These are phyloP conservation scores for Mythimna ferrago DNA, from an alignment of 2,888 invertebrate species.

Conservation along the genomic window DNA sequence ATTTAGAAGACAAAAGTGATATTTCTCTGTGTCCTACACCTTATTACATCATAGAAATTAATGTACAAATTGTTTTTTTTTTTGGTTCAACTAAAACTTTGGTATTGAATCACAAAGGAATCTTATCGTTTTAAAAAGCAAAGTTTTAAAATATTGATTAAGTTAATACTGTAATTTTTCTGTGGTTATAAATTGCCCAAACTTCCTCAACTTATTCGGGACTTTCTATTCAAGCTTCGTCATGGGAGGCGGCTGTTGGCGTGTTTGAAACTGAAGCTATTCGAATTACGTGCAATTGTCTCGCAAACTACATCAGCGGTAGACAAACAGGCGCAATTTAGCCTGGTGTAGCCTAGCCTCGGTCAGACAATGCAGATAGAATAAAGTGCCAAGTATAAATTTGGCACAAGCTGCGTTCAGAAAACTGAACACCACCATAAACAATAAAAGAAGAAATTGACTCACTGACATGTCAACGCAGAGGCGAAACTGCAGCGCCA, in stretches of 20 bases:
- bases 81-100: neutral
- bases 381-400: neutral
- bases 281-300: constrained; percentile 4
- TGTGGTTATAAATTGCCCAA: neutral
- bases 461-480: too few relatives aligned
- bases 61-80: neutral
- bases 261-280: neutral
- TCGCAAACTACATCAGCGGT: neutral
- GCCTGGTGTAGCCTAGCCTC: neutral
- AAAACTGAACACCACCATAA: too few relatives aligned
- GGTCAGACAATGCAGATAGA: neutral
- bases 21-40: neutral
- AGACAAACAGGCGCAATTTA: neutral
- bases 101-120: too few relatives aligned
- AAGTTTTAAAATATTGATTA: too few relatives aligned
- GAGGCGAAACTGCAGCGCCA: too few relatives aligned
- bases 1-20: too few relatives aligned
- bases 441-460: too few relatives aligned
- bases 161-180: too few relatives aligned
- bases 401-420: too few relatives aligned
- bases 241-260: neutral
- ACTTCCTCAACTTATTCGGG: neutral
- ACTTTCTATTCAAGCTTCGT: neutral
- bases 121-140: neutral
- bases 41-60: neutral